phyloP scores from a whole-genome alignment of 2,797 vertebrate genomes.

The Alcedo atthis region DNA sequence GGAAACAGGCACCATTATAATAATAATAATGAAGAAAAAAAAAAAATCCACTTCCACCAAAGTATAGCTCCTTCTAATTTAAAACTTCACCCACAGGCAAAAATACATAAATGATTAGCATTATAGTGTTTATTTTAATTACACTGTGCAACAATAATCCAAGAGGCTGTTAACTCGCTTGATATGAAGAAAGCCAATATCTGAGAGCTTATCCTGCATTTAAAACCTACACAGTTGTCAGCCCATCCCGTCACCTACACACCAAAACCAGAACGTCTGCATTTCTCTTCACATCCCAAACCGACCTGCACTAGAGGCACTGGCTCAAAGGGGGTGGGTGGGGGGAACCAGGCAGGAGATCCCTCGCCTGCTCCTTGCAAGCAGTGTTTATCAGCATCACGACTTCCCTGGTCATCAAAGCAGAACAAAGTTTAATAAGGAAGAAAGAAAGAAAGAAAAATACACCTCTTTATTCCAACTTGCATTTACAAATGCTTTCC shows the following conservation, averaged over 20 bases:
- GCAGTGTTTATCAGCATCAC: background rate
- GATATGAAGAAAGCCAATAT: constrained; percentile 28
- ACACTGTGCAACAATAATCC: constrained; percentile 63
- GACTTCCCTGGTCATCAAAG: constrained; percentile 7
- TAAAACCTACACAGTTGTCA: background rate
- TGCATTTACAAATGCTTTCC: background rate
- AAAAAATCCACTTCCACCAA: constrained; percentile 24
- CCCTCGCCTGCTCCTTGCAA: background rate
- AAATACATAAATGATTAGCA: constrained; percentile 70
- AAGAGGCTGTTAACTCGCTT: constrained; percentile 50
- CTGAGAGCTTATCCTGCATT: constrained; percentile 14
- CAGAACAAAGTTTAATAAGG: background rate
- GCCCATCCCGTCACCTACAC: background rate
- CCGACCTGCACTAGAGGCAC: background rate
- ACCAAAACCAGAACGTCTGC: background rate
- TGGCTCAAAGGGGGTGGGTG: background rate
- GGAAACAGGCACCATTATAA: constrained; percentile 30
- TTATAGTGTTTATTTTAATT: constrained; percentile 75
- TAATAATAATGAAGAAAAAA: background rate
- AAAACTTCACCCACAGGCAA: constrained; percentile 71
- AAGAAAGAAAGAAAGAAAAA: background rate
- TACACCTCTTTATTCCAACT: background rate
- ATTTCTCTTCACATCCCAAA: background rate
- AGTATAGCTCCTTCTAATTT: constrained; percentile 68
- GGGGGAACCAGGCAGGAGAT: background rate